A percentile compares a stretch with the other conserved stretches of the same genome.
phyloP scores from a whole-genome alignment of 2,888 invertebrate genomes.

The Microctonus aethiopoides region DNA sequence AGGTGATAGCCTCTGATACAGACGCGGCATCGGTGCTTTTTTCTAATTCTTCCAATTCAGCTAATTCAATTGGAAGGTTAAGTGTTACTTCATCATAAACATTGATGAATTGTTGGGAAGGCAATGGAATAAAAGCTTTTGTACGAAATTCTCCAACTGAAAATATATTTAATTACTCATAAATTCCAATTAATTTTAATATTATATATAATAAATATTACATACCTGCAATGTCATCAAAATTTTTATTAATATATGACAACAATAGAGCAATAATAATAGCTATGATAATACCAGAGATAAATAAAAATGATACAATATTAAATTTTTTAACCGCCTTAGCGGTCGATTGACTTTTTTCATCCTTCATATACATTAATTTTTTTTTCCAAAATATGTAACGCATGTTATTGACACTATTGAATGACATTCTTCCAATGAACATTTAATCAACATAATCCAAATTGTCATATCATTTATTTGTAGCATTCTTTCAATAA shows the following conservation, averaged over 20 bases:
- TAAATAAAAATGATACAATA: conserved; percentile 52
- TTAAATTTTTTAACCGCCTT: conserved; percentile 50
- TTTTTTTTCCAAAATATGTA: conserved; percentile 38
- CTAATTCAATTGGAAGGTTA: conserved; percentile 43
- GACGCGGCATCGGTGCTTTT: conserved; percentile 59
- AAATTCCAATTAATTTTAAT: background rate
- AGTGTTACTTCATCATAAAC: conserved; percentile 54
- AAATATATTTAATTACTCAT: conserved; percentile 9
- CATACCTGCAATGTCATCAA: conserved; percentile 44
- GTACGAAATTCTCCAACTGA: conserved; percentile 45
- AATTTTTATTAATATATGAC: conserved; percentile 49
- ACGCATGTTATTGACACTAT: conserved; percentile 38
- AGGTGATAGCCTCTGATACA: conserved; percentile 83
- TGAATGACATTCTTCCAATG: conserved; percentile 45
- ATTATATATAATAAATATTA: background rate
- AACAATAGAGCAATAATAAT: conserved; percentile 54
- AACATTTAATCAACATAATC: background rate
- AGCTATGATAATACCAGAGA: conserved; percentile 54
- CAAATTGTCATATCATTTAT: background rate
- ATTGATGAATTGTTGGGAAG: conserved; percentile 51
- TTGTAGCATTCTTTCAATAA: background rate
- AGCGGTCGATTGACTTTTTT: conserved; percentile 40
- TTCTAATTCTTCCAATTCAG: conserved; percentile 40
- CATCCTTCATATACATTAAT: conserved; percentile 42
- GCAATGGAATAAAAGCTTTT: conserved; percentile 55